Evolutionary conservation across 1,140 invertebrate genomes (phyloP).

Genomic region (Nephotettix cincticeps): DNA sequence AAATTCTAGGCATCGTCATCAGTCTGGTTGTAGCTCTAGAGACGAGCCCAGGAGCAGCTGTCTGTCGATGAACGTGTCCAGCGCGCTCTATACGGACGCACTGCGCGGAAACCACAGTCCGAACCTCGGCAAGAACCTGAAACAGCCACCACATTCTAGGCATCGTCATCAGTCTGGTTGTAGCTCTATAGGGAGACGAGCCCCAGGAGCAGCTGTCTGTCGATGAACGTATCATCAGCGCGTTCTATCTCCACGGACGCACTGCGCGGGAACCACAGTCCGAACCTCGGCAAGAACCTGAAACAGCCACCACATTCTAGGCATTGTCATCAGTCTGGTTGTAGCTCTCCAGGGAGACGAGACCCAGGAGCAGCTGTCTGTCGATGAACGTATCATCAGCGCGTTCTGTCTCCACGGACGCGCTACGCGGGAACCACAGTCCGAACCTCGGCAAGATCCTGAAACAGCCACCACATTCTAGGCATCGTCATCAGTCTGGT

Average conservation of each 20-base stretch:
- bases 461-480: too few species aligned
- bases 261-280: conserved; percentile 58
- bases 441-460: conserved; percentile 57
- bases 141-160: too few species aligned
- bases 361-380: conserved; percentile 67
- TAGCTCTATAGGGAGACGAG: conserved; percentile 73
- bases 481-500: too few species aligned
- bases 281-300: conserved; percentile 56
- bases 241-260: conserved; percentile 63
- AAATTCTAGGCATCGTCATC: too few species aligned
- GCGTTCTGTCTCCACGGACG: conserved; percentile 62
- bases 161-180: too few species aligned
- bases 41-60: conserved; percentile 67
- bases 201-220: conserved; percentile 67
- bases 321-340: too few species aligned
- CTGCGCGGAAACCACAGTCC: conserved; percentile 61
- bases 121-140: conserved; percentile 54
- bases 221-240: conserved; percentile 66
- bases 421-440: conserved; percentile 58
- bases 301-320: too few species aligned
- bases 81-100: conserved; percentile 59
- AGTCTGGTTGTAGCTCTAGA: too few species aligned
- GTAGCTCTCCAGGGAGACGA: conserved; percentile 73
- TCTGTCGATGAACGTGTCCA: conserved; percentile 68
- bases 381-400: conserved; percentile 67